A percentile compares a stretch with the other conserved stretches of the same genome.
phyloP scores from a whole-genome alignment of 2,888 invertebrate genomes.

The Gastrophysa polygoni region DNA sequence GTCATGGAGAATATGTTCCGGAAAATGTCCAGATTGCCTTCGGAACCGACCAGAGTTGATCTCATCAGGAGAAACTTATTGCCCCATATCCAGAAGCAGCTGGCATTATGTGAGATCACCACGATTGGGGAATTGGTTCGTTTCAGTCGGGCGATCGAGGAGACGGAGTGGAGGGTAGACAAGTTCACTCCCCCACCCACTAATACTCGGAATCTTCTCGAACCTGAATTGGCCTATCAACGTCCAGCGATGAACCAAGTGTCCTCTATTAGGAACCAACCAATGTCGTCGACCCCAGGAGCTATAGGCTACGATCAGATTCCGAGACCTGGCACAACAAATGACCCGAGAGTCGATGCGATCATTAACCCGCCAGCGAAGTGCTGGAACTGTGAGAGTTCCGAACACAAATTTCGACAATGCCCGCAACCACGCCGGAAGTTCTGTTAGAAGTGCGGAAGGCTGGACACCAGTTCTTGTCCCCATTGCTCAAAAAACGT shows the following conservation, averaged over 20 bases:
- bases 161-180: slow-evolving; percentile 1
- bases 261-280: no score
- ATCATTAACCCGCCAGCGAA: no score
- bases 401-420: no score
- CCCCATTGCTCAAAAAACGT: no score
- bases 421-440: no score
- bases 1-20: slow-evolving; percentile 21
- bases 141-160: slow-evolving; percentile 14
- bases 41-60: neutral
- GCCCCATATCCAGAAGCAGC: neutral
- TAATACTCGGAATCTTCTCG: neutral
- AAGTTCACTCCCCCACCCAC: neutral
- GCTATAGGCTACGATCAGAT: no score
- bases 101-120: neutral
- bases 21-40: neutral
- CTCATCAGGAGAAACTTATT: neutral
- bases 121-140: neutral
- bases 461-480: no score
- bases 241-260: neutral
- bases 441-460: no score
- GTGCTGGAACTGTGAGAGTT: no score
- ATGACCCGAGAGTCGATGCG: no score
- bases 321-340: no score
- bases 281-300: no score
- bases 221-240: neutral